These are phyloP conservation scores for Ennomos erosarius DNA, from an alignment of 2,888 invertebrate genomes.

Conservation along the genomic window DNA sequence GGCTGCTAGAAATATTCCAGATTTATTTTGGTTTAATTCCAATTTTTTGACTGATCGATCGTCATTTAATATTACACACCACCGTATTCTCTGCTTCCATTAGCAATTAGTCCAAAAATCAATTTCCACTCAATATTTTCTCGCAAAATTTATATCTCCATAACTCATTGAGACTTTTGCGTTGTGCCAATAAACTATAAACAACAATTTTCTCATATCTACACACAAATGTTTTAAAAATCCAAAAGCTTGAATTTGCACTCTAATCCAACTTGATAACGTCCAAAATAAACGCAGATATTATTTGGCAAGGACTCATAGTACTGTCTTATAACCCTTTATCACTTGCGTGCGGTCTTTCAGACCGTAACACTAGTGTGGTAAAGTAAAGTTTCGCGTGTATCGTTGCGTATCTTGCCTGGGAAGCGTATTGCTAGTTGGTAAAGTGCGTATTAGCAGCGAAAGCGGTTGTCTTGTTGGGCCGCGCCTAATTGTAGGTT, in stretches of 20 bases:
- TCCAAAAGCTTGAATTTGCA: constrained; percentile 23
- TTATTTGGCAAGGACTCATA: constrained; percentile 52
- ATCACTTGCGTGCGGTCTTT: constrained; percentile 41
- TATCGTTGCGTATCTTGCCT: constrained; percentile 10
- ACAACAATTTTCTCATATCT: constrained; percentile 66
- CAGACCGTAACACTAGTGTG: constrained; percentile 34
- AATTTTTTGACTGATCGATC: too few species aligned
- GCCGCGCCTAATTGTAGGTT: constrained; percentile 80
- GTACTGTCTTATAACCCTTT: constrained; percentile 59
- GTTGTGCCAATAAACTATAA: constrained; percentile 77
- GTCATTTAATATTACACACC: constrained; percentile 4
- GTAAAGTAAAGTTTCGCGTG: constrained; percentile 43
- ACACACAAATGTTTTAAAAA: constrained; percentile 28
- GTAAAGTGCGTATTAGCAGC: constrained; percentile 76
- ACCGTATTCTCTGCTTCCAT: constrained; percentile 8
- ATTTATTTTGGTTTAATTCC: too few species aligned
- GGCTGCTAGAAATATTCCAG: too few species aligned
- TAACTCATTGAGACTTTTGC: constrained; percentile 61
- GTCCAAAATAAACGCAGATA: constrained; percentile 28
- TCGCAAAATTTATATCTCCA: constrained; percentile 59
- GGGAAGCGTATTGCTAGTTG: constrained; percentile 66
- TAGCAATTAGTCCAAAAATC: constrained; percentile 52
- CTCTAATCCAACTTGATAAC: constrained; percentile 32
- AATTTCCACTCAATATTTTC: constrained; percentile 74
- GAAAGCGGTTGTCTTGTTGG: constrained; percentile 68